phyloP scores from a whole-genome alignment of 2,888 invertebrate genomes.

The Antheraea yamamai region DNA sequence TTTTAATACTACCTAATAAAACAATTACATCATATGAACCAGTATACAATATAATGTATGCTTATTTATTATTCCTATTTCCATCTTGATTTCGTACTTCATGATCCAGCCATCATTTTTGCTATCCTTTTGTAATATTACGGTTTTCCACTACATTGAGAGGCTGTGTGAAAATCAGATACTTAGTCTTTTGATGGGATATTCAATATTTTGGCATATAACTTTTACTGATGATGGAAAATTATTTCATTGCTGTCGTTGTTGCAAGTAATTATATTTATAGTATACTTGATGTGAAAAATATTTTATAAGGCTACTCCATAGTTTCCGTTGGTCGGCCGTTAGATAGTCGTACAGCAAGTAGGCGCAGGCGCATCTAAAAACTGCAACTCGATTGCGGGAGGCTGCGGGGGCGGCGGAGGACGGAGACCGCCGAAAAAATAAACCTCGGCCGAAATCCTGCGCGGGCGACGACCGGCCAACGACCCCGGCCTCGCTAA shows the following conservation, averaged over 20 bases:
- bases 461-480: conserved; percentile 77
- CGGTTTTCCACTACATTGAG: background rate
- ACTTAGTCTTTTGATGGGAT: background rate
- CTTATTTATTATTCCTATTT: too few relatives aligned
- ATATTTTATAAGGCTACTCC: conserved; percentile 37
- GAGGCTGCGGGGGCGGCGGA: conserved; percentile 46
- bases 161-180: background rate
- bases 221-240: background rate
- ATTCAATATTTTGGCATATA: background rate
- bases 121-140: background rate
- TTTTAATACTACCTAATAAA: too few relatives aligned
- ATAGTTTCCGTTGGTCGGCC: conserved; percentile 47
- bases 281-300: background rate
- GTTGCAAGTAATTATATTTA: background rate
- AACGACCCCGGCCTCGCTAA: conserved; percentile 53
- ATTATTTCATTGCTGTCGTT: background rate
- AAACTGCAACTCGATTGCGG: conserved; percentile 78
- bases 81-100: too few relatives aligned
- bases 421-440: conserved; percentile 46
- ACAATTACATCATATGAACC: too few relatives aligned
- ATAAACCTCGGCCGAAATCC: conserved; percentile 62
- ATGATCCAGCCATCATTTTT: too few relatives aligned
- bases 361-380: conserved; percentile 82
- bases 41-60: too few relatives aligned
- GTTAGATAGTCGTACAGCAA: conserved; percentile 79